Conservation (phyloP, 2,113 vertebrate species). For the Ptilorrhoa leucosticta region DNA sequence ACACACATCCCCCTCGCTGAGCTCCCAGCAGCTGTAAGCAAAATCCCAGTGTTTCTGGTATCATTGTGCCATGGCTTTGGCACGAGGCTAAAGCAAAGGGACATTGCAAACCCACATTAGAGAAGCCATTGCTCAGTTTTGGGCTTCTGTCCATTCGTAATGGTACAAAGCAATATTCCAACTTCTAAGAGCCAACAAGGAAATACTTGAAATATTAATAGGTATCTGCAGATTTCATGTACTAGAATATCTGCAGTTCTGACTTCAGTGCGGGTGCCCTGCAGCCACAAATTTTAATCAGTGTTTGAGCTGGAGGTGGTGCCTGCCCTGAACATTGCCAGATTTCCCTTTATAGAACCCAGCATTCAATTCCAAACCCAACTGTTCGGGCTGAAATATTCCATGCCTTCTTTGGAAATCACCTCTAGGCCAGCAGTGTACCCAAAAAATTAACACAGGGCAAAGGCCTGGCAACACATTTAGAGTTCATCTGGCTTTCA, state of each 20-base stretch:
- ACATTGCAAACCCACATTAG: neutral
- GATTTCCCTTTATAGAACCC: neutral
- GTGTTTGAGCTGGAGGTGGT: neutral
- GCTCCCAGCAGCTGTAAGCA: neutral
- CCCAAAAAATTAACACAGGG: neutral
- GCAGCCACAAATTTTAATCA: neutral
- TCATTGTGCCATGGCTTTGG: neutral
- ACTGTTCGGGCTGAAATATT: neutral
- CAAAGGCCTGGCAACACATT: neutral
- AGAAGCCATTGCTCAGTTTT: neutral
- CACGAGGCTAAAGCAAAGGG: neutral
- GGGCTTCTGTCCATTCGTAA: neutral
- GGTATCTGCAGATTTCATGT: neutral
- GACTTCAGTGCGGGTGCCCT: neutral
- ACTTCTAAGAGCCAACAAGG: neutral
- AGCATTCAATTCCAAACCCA: neutral
- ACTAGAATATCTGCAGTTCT: neutral
- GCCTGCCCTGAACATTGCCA: neutral
- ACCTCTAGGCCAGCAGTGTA: neutral
- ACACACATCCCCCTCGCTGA: fast-evolving
- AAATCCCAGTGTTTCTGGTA: neutral
- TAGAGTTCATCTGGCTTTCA: neutral
- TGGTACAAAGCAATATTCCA: neutral
- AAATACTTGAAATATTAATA: neutral
- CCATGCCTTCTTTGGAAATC: neutral